Percentiles rank a stretch among this genome's conserved stretches.
Conservation (phyloP, 53 echinoderm and acorn worm species). For the Temnopleurus reevesii region DNA sequence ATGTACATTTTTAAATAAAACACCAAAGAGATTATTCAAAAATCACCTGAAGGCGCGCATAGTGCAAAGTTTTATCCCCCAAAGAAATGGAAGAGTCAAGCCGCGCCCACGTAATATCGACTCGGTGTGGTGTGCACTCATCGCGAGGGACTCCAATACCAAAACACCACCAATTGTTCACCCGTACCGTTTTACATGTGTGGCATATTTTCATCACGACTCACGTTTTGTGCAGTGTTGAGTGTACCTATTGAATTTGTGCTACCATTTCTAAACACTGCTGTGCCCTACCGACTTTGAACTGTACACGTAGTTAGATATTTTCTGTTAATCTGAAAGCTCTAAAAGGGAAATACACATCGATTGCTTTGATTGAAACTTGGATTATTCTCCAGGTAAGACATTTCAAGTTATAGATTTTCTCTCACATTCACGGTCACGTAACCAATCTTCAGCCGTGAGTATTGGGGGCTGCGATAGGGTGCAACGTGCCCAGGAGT, state of each 20-base stretch:
- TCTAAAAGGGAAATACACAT: too few species aligned
- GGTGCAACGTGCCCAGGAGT: background rate
- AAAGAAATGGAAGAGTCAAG: conserved; percentile 21
- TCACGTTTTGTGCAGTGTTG: background rate
- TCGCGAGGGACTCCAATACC: background rate
- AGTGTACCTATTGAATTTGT: too few species aligned
- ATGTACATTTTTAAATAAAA: too few species aligned
- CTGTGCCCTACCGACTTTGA: too few species aligned
- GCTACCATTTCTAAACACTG: too few species aligned
- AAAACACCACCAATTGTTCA: background rate
- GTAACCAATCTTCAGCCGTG: background rate
- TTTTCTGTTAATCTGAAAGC: too few species aligned
- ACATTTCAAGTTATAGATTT: conserved; percentile 14
- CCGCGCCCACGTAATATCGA: conserved; percentile 35
- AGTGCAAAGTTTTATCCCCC: background rate
- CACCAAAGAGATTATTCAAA: too few species aligned
- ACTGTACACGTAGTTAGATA: too few species aligned
- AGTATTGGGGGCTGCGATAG: background rate
- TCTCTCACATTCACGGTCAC: background rate
- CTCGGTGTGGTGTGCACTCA: background rate
- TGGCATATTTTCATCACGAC: conserved; percentile 32
- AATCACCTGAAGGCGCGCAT: background rate
- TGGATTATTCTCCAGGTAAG: background rate
- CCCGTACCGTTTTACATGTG: background rate
- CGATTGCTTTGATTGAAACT: background rate